phyloP scores from a whole-genome alignment of 2,797 vertebrate genomes.

The Bovichtus variegatus region DNA sequence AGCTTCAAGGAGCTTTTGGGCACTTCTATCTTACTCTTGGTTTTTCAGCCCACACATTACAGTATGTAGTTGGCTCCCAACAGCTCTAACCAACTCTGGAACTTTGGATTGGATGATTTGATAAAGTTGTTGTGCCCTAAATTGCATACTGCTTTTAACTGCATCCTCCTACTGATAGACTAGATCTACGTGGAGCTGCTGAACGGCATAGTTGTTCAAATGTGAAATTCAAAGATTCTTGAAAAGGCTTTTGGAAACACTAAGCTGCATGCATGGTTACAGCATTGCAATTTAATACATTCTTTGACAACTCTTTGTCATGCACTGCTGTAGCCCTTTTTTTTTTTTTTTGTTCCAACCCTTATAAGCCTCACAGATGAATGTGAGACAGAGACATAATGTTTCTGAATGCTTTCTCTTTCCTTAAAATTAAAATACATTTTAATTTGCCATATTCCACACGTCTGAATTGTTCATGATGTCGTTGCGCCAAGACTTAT shows the following conservation, averaged over 20 bases:
- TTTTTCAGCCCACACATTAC: slow-evolving; percentile 38
- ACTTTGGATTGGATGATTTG: slow-evolving; percentile 3
- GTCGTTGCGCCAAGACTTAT: neutral
- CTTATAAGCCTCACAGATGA: neutral
- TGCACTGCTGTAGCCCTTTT: neutral
- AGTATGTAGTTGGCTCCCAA: slow-evolving; percentile 2
- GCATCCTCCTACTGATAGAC: slow-evolving; percentile 11
- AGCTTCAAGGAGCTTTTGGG: slow-evolving; percentile 9
- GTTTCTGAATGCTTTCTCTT: neutral
- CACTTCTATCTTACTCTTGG: slow-evolving; percentile 8
- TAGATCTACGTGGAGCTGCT: slow-evolving; percentile 7
- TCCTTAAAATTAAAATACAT: neutral
- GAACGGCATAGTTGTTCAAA: slow-evolving; percentile 3
- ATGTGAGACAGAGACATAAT: neutral
- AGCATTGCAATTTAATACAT: slow-evolving; percentile 3
- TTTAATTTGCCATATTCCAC: neutral
- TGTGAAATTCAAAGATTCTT: neutral
- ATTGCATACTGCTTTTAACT: neutral
- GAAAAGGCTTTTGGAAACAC: neutral
- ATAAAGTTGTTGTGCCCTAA: slow-evolving; percentile 17
- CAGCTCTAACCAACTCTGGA: slow-evolving; percentile 1
- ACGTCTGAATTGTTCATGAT: neutral
- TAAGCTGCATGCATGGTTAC: neutral
- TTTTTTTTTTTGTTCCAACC: neutral
- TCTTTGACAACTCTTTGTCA: neutral